Evolutionary conservation across 2,113 vertebrate species (phyloP).

Genomic region (Stigmatopora nigra): DNA sequence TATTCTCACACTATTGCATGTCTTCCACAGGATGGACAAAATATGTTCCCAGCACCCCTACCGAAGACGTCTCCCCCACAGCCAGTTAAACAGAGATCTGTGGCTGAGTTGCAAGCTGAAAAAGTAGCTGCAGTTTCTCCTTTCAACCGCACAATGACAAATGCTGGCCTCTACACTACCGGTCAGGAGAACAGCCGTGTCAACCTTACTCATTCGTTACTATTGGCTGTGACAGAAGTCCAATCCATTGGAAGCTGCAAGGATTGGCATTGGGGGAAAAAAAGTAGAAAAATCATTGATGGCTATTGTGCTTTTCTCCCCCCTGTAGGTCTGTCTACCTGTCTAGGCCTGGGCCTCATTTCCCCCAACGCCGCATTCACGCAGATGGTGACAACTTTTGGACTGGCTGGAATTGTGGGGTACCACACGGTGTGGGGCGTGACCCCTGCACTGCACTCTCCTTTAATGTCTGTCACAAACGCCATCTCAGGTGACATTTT

Average conservation of each 20-base stretch:
- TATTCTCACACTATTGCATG: conserved; percentile 23
- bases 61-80: conserved; percentile 52
- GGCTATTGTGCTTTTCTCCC: background rate
- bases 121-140: conserved; percentile 56
- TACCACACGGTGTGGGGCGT: conserved; percentile 99
- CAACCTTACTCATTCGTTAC: too few species aligned
- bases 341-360: conserved; percentile 78
- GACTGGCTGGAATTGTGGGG: conserved; percentile 89
- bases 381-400: conserved; percentile 94
- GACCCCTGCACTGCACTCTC: conserved; percentile 91
- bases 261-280: too few species aligned
- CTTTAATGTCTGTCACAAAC: conserved; percentile 97
- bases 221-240: too few species aligned
- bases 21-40: conserved; percentile 64
- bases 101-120: conserved; percentile 60
- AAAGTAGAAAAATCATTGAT: background rate
- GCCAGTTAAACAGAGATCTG: conserved; percentile 55
- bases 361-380: conserved; percentile 86
- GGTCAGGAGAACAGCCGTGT: conserved; percentile 28
- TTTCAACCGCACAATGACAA: conserved; percentile 64
- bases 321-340: conserved; percentile 61
- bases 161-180: conserved; percentile 63
- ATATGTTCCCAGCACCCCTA: conserved; percentile 69
- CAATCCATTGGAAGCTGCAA: too few species aligned
- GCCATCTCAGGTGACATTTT: conserved; percentile 86